Conservation (phyloP, 2,888 invertebrate genomes). For the Scaptomyza parva region DNA sequence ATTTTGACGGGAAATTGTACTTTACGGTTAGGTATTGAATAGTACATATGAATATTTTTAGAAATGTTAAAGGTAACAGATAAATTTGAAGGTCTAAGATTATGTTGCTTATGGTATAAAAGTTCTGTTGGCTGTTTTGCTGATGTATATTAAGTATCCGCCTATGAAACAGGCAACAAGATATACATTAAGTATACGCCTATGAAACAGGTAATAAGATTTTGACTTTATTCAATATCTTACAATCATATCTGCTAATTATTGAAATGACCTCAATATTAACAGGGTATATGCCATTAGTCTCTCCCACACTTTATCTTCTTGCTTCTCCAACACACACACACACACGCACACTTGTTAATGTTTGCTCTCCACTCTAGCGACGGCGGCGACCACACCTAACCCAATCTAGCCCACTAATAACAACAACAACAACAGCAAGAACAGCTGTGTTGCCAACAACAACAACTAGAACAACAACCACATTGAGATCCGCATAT, state of each 20-base stretch:
- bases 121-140: no score
- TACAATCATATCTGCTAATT: neutral
- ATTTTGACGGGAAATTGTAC: no score
- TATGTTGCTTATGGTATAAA: no score
- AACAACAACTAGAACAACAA: constrained; percentile 23
- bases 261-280: neutral
- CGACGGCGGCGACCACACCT: constrained; percentile 35
- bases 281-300: constrained; percentile 9
- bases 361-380: constrained; percentile 62
- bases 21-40: no score
- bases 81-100: no score
- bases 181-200: no score
- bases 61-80: no score
- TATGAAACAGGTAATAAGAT: no score
- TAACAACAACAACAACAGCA: constrained; percentile 23
- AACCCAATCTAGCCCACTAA: constrained; percentile 23
- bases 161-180: no score
- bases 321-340: constrained; percentile 35
- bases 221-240: no score
- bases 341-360: constrained; percentile 67
- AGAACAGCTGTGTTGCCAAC: constrained; percentile 16
- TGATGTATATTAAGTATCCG: no score
- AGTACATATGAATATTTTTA: no score
- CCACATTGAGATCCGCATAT: constrained; percentile 28
- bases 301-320: neutral